These are phyloP conservation scores for Austrofundulus limnaeus DNA, from an alignment of 2,113 vertebrate genomes.

Conservation along the genomic window DNA sequence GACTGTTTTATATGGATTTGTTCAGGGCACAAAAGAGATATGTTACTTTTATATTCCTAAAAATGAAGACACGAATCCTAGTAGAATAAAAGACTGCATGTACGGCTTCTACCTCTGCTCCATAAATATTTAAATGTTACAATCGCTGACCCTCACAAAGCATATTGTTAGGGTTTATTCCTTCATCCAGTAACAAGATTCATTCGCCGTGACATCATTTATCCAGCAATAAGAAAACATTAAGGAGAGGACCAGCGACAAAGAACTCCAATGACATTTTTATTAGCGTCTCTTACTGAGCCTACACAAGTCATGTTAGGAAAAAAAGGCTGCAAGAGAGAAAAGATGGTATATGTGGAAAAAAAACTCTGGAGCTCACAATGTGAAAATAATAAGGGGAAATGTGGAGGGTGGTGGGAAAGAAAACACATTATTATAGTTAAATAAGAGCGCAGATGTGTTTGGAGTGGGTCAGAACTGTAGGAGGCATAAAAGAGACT, in stretches of 20 bases:
- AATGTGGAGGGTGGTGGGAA: constrained; percentile 4
- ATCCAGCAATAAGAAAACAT: constrained; percentile 19
- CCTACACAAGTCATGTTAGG: not conserved
- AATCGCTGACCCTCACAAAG: not conserved
- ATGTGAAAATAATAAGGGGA: not conserved
- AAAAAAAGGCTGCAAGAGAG: not conserved
- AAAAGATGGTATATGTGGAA: constrained; percentile 12
- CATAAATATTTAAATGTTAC: not conserved
- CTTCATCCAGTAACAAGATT: constrained; percentile 1
- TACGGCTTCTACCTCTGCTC: not conserved
- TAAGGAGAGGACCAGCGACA: constrained; percentile 5
- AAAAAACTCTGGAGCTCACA: not conserved
- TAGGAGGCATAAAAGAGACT: constrained; percentile 54
- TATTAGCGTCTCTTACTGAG: constrained; percentile 4
- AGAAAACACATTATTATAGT: constrained; percentile 18
- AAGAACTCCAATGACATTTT: constrained; percentile 7
- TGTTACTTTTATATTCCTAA: not conserved
- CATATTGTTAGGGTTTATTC: constrained; percentile 4
- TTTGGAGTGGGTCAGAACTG: constrained; percentile 24
- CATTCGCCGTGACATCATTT: constrained; percentile 15
- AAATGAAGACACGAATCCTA: not conserved
- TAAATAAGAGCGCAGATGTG: constrained; percentile 12
- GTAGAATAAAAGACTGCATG: not conserved
- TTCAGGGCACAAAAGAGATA: not conserved
- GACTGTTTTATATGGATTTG: not conserved